These are phyloP conservation scores for Dolichallabes microphthalmus DNA, from an alignment of 2,113 vertebrate species.

Conservation along the genomic window DNA sequence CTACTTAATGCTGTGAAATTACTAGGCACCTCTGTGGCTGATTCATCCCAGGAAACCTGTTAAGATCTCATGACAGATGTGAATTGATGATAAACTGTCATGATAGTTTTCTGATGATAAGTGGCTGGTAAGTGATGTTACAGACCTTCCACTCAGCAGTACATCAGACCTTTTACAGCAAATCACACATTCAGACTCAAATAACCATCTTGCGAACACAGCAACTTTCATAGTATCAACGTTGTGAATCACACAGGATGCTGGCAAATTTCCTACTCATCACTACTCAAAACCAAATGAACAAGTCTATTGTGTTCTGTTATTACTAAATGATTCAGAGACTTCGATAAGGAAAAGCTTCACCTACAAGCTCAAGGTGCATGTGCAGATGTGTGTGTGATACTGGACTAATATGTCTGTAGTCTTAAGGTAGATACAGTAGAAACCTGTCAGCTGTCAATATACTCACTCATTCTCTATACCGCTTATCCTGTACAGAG, in stretches of 20 bases:
- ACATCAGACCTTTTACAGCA: neutral
- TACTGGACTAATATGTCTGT: neutral
- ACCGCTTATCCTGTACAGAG: too few relatives aligned
- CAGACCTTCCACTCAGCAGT: neutral
- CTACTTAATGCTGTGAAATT: neutral
- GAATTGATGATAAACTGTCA: neutral
- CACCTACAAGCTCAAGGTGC: neutral
- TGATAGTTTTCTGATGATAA: neutral
- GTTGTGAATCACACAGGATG: conserved; percentile 15
- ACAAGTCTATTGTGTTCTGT: neutral
- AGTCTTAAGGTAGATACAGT: neutral
- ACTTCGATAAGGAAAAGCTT: neutral
- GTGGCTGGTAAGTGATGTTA: conserved; percentile 9
- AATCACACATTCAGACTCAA: conserved; percentile 1
- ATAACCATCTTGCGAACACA: neutral
- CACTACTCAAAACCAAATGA: neutral
- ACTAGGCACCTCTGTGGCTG: neutral
- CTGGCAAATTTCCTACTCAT: neutral
- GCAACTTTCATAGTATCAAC: neutral
- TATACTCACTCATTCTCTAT: neutral
- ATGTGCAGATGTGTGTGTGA: neutral
- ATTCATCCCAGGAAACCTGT: neutral
- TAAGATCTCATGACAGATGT: neutral
- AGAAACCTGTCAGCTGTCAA: neutral
- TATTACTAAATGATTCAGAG: neutral